Base-by-base conservation (phyloP, 2,888 invertebrate genomes). In the Ophion costatus region DNA sequence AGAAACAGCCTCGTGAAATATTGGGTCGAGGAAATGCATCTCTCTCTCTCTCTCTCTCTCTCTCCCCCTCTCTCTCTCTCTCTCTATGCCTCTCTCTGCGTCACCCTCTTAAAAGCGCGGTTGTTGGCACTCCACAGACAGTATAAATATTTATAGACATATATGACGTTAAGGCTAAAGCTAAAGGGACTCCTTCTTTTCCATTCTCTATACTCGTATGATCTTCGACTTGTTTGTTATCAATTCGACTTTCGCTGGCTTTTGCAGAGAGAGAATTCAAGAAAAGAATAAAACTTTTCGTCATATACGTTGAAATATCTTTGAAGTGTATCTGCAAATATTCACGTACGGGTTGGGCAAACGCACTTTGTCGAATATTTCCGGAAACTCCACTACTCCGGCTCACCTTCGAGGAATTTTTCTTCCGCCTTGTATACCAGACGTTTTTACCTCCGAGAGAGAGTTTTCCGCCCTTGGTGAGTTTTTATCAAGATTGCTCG, bases 251-350 rank as follows among this genome's bases (percentile, higher is more conserved):
- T 71, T 76, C 76, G 11, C 76, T 70, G 57, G 81, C 29, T 57
- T 78, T 87, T 87, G 81, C 82, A 85, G 80, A 24, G 20, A 51
- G 51, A 14, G 51, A 38, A 38, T 38, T 7, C 0, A 38, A 38
- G 17, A 51, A 11, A 51, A 51, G 17, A 51, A 17, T 2, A 63
- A 63, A 74, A 70, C 82, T 87, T 75, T 77, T 82, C 75, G 73
- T 74, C 75, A 42, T 83, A 73, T 11, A 71, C 85, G 61, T 78
- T 71, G 86, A 84, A 88, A 89, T 90, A 90, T 90, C 89, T 92
- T 91, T 90, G 89, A 92, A 92, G 91, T 91, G 89, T 77, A 66
- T 91, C 90, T 86, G 91, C 88, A 93, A 93, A 93, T 91, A 92
- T 90, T 87, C 88, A 90, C 89, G 88, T 85, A 86, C 88, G 88